Conservation (phyloP, 2,888 invertebrate species). For the Troides aeacus region DNA sequence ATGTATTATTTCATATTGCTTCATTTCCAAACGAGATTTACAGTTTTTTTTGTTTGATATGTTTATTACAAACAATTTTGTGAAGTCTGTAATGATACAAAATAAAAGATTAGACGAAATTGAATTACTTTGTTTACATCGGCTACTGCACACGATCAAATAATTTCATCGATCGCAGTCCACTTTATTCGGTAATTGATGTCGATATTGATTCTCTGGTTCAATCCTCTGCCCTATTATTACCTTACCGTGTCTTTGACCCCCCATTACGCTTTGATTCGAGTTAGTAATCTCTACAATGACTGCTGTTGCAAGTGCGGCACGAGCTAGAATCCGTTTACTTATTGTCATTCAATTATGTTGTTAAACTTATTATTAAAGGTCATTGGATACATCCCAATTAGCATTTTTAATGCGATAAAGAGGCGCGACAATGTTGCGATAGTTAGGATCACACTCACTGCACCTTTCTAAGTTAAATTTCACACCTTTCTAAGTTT, state of each 20-base stretch:
- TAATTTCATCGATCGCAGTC: constrained; percentile 46
- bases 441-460: no score
- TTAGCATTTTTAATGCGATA: constrained; percentile 40
- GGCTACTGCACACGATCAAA: constrained; percentile 52
- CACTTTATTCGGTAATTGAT: constrained; percentile 36
- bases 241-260: constrained; percentile 71
- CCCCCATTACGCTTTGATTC: constrained; percentile 46
- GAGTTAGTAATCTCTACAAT: constrained; percentile 44
- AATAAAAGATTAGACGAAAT: constrained; percentile 38
- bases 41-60: no score
- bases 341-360: not conserved
- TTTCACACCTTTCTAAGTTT: no score
- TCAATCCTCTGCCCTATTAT: constrained; percentile 63
- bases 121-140: constrained; percentile 50
- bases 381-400: constrained; percentile 51
- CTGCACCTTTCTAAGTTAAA: no score
- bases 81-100: constrained; percentile 20
- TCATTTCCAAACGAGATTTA: no score
- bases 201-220: constrained; percentile 53
- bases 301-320: constrained; percentile 44
- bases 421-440: no score
- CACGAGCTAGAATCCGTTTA: constrained; percentile 37
- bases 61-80: not conserved
- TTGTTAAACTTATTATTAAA: no score
- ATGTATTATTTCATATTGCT: no score